Percentiles rank a stretch among this genome's conserved stretches.
Conservation (phyloP, 2,888 invertebrate genomes). For the Netelia virgata region DNA sequence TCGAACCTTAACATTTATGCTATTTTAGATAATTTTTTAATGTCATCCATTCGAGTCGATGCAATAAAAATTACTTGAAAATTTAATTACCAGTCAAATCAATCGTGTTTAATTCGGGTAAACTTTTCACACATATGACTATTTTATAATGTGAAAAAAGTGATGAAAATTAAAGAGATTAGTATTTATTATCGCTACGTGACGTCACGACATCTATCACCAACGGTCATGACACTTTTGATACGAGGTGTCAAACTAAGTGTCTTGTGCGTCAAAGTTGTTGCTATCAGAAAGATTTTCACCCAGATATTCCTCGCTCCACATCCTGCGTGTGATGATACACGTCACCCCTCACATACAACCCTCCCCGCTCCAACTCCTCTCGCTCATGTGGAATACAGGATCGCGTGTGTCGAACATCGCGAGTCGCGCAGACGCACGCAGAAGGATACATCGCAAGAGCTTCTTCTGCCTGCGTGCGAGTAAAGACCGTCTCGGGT, state of each 20-base stretch:
- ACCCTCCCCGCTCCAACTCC: not conserved
- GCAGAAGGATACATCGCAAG: conserved; percentile 8
- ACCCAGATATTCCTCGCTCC: not conserved
- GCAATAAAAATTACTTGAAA: not conserved
- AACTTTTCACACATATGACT: not conserved
- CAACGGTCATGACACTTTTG: not conserved
- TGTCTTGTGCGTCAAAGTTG: not conserved
- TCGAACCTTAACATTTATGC: too few relatives aligned
- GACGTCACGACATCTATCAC: too few relatives aligned
- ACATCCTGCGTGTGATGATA: not conserved
- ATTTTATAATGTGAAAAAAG: too few relatives aligned
- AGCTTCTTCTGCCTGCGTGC: conserved; percentile 39
- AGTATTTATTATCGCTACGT: not conserved
- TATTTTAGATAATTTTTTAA: too few relatives aligned
- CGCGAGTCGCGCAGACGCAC: conserved; percentile 45
- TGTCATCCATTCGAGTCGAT: not conserved
- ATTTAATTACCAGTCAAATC: not conserved
- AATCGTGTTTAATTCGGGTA: not conserved
- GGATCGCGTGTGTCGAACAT: conserved; percentile 37
- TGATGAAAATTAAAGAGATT: not conserved
- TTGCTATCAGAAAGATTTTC: not conserved
- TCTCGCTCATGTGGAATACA: conserved; percentile 9
- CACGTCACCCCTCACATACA: not conserved
- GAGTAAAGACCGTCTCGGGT: conserved; percentile 38
- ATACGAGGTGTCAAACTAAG: not conserved